Evolutionary conservation across 1,140 invertebrate genomes (phyloP).

Genomic region (Neotoxoptera formosana): DNA sequence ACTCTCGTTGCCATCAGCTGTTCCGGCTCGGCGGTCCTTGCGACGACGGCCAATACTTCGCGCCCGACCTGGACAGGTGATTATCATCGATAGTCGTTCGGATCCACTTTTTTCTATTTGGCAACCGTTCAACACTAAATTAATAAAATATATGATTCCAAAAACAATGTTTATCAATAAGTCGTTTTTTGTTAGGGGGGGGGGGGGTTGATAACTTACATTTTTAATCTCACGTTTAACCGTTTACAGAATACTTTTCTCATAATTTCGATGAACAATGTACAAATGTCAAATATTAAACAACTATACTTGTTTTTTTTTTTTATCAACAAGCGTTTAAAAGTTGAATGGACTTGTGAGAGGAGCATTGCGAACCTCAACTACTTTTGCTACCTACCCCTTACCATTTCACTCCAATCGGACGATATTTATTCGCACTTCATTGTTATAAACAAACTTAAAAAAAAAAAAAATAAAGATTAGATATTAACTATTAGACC

Average conservation of each 20-base stretch:
- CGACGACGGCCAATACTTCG: slow-evolving; percentile 74
- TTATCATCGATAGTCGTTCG: neutral
- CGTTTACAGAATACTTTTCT: no score
- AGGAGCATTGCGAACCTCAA: neutral
- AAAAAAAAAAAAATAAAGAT: no score
- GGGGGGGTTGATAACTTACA: neutral
- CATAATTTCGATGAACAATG: no score
- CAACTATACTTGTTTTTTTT: neutral
- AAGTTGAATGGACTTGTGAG: neutral
- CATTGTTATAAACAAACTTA: no score
- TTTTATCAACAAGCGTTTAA: neutral
- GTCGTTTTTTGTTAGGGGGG: neutral
- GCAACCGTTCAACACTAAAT: neutral
- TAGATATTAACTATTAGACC: no score
- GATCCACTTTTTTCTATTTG: neutral
- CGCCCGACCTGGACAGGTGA: slow-evolving; percentile 67
- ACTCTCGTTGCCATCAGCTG: slow-evolving; percentile 73
- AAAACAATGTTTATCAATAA: neutral
- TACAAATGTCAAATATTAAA: neutral
- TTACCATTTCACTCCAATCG: no score
- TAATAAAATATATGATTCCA: neutral
- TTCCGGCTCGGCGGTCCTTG: slow-evolving; percentile 72
- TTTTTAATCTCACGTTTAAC: neutral
- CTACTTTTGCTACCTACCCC: no score
- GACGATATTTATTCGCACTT: no score